These are phyloP conservation scores for Melinaea menophilus DNA, from an alignment of 2,888 invertebrate species.

Conservation along the genomic window DNA sequence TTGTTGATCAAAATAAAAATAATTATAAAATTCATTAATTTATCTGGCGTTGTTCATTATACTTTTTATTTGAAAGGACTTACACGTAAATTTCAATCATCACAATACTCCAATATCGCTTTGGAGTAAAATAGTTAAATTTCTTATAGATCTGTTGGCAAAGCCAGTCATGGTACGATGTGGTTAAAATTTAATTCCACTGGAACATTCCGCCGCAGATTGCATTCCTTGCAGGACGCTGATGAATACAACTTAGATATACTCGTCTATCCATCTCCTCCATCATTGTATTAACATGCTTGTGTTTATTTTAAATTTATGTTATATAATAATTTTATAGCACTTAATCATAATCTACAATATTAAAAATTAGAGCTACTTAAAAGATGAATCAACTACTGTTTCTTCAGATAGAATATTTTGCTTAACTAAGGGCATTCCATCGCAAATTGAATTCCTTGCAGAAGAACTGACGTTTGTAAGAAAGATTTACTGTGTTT, in stretches of 20 bases:
- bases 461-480: neutral
- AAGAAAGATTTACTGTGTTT: neutral
- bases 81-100: no score
- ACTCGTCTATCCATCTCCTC: neutral
- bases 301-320: neutral
- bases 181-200: conserved; percentile 66
- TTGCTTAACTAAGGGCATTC: neutral
- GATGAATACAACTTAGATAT: conserved; percentile 42
- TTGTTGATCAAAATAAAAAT: no score
- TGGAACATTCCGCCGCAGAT: conserved; percentile 67
- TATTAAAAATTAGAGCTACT: neutral
- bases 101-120: neutral
- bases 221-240: conserved; percentile 63
- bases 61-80: no score
- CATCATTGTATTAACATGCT: neutral
- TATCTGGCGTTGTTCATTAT: no score
- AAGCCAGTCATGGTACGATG: conserved; percentile 35
- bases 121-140: conserved; percentile 13
- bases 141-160: conserved; percentile 30
- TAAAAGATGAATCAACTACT: neutral
- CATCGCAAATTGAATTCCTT: conserved; percentile 1
- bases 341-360: neutral
- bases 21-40: no score
- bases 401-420: neutral
- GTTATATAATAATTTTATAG: neutral